Conservation (phyloP, 30 jellyfish, hydroid and myxozoan genomes). For the Nemopilema nomurai region DNA sequence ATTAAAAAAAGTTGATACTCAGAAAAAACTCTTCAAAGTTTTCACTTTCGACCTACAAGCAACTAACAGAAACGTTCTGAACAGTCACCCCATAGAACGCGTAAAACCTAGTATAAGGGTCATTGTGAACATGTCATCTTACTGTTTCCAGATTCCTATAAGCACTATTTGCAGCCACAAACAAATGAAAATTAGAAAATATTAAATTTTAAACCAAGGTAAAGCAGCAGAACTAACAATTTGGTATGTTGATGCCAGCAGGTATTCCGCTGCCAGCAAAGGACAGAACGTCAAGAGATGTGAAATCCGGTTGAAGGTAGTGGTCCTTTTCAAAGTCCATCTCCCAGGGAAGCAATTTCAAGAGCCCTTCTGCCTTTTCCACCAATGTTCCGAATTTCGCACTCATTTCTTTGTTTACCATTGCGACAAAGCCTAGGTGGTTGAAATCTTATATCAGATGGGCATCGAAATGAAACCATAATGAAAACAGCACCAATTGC, state of each 20-base stretch:
- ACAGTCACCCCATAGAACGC: no score
- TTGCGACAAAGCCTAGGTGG: slow-evolving; percentile 88
- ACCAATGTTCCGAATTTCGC: slow-evolving; percentile 86
- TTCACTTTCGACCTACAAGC: no score
- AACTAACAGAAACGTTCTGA: no score
- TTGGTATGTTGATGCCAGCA: slow-evolving; percentile 98
- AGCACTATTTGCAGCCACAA: no score
- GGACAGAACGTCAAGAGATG: slow-evolving; percentile 89
- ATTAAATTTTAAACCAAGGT: no score
- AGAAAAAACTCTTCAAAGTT: no score
- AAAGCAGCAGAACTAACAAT: slow-evolving; percentile 79
- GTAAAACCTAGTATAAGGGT: no score
- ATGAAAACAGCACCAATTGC: neutral
- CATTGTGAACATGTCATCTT: no score
- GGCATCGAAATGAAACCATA: neutral
- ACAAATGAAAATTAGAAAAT: no score
- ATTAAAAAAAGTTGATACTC: no score
- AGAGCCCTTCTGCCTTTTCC: slow-evolving; percentile 78
- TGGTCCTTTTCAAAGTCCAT: slow-evolving; percentile 87
- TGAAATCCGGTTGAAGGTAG: slow-evolving; percentile 94
- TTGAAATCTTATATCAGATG: no score
- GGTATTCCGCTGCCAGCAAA: slow-evolving; percentile 99
- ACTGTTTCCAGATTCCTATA: no score
- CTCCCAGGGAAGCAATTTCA: slow-evolving; percentile 91
- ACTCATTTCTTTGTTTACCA: slow-evolving; percentile 98